These are phyloP conservation scores for Sinella curviseta DNA, from an alignment of 1,140 invertebrate genomes.

Conservation along the genomic window DNA sequence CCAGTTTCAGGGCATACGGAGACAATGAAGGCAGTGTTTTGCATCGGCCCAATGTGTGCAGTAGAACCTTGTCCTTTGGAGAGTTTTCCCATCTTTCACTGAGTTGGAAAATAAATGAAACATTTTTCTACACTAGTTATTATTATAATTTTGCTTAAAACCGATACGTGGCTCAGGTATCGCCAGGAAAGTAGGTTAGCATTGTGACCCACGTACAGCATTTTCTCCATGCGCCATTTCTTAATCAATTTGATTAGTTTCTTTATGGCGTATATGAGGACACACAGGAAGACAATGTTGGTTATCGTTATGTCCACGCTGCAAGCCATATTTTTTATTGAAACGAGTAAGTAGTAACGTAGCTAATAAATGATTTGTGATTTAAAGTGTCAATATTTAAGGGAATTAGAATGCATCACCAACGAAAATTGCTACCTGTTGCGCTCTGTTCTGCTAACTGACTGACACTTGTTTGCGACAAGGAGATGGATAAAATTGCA, in stretches of 20 bases:
- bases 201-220: neutral
- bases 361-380: too few relatives aligned
- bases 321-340: neutral
- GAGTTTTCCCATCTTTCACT: neutral
- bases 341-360: too few relatives aligned
- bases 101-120: too few relatives aligned
- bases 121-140: too few relatives aligned
- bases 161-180: too few relatives aligned
- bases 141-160: neutral
- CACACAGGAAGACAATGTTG: neutral
- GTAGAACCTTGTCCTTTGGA: neutral
- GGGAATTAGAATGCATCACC: too few relatives aligned
- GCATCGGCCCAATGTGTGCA: neutral
- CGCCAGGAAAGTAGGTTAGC: too few relatives aligned
- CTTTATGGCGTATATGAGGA: neutral
- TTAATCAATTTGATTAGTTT: neutral
- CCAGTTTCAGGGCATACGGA: constrained; percentile 51
- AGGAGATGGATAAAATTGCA: too few relatives aligned
- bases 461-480: too few relatives aligned
- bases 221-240: neutral
- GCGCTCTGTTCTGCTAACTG: too few relatives aligned
- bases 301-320: neutral
- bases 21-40: neutral
- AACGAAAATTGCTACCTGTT: too few relatives aligned
- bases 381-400: too few relatives aligned